These are phyloP conservation scores for Scaptomyza polygonia DNA, from an alignment of 2,888 invertebrate genomes.

Conservation along the genomic window DNA sequence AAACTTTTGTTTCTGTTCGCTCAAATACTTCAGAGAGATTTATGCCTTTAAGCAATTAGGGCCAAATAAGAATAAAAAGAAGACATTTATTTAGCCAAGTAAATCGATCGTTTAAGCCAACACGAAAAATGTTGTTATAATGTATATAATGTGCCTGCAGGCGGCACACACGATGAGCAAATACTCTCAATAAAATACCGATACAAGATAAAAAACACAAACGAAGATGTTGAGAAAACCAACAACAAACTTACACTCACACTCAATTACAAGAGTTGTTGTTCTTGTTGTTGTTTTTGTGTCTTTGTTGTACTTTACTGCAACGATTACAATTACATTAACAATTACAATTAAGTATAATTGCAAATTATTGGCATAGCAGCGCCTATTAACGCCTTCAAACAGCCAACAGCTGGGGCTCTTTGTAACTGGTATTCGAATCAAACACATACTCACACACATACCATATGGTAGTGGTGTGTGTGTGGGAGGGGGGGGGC, in stretches of 20 bases:
- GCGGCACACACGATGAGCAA: constrained; percentile 56
- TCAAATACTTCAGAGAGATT: constrained; percentile 26
- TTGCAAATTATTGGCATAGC: constrained; percentile 78
- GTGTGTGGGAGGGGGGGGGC: constrained; percentile 17
- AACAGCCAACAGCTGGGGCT: constrained; percentile 24
- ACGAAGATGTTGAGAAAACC: constrained; percentile 18
- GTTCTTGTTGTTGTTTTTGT: constrained; percentile 13
- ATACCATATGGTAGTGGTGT: constrained; percentile 2
- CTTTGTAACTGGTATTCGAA: constrained; percentile 23
- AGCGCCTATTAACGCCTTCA: constrained; percentile 77
- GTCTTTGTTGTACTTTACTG: constrained; percentile 26
- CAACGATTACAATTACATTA: constrained; percentile 51
- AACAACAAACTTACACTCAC: constrained; percentile 36
- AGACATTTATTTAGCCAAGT: constrained; percentile 71
- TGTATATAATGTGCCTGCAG: constrained; percentile 54
- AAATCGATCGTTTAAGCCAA: constrained; percentile 67
- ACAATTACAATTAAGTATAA: constrained; percentile 76
- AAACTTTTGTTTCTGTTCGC: constrained; percentile 9
- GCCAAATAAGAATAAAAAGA: constrained; percentile 34
- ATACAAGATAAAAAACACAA: constrained; percentile 29
- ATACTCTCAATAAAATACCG: constrained; percentile 56
- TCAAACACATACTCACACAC: background rate
- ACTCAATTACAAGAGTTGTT: constrained; percentile 50
- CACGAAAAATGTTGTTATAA: constrained; percentile 47
- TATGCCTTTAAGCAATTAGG: constrained; percentile 44